Base-by-base conservation (phyloP, 2,888 invertebrate genomes). In the Hypomecis punctinalis region DNA sequence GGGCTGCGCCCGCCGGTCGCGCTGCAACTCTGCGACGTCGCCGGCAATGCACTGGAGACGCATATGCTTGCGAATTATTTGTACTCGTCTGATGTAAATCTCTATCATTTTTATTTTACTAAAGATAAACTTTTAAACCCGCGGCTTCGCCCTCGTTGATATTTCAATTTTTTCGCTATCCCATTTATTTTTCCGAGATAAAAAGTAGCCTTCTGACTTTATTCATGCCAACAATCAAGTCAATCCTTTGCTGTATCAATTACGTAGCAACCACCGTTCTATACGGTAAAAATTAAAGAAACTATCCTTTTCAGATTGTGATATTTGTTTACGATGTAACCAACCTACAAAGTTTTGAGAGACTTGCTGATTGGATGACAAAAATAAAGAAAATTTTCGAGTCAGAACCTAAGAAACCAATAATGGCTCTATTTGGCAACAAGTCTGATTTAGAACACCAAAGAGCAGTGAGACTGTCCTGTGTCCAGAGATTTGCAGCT, bases 281-380 rank as follows among this genome's bases (percentile, higher is more conserved):
- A 10, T 5, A 10, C n/a, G 5, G 42, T 42, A 9, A 40, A 42
- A 46, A 23, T 46, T 46, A 46, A 47, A 5, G 11, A 5, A 7
- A 9, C 9, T 37, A 23, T 37, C 37, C 10, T n/a, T 69, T 94
- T 73, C 84, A 96, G 97, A 94, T 96, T 57, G 94, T 97, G 58
- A 83, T 98, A 58, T 91, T 98, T 70, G 96, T 97, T 0, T 98
- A 97, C 82, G 98, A 98, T 82, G 95, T 98, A 59, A 97, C 97
- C 39, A 97, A 96, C 82, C 91, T 94, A 53, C 93, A 95, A 73
- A 97, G 97, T 83, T 98, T 98, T 84, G 97, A 97, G 62, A 95
- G 95, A 77, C 88, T 97, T 13, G 91, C 93, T 45, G 93, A 94
- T 57, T 98, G 98, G 98, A 90, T 97, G 68, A 84, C 89, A 0